Base-by-base conservation (phyloP, 2,888 invertebrate species). In the Amphimallon solstitiale region DNA sequence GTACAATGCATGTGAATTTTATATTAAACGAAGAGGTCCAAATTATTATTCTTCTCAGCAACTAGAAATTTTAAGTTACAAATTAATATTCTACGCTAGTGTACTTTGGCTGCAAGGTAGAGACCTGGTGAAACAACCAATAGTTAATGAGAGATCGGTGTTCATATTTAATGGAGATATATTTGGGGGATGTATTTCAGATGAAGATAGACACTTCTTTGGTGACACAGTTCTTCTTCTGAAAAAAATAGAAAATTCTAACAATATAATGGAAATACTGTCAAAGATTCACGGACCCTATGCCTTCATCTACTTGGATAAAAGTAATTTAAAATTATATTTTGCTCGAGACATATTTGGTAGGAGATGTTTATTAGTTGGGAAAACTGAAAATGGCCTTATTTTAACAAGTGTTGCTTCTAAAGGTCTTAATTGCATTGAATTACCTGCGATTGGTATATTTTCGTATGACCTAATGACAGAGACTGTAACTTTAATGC, bases 101-200 rank as follows among this genome's bases (percentile, higher is more conserved):
- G 92, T 96, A 5, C 83, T 97, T 52, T 95, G 96, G 92, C 90
- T 94, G 81, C 93, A 96, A 83, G 97, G 97, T 2, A 67, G 71
- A 0, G 63, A 79, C 14, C 76, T 89, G 1, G 85, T 86, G 1
- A 73, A 75, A 29, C 97, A 97, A 79, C 97, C 97, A 0, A 60
- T 86, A 21, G 85, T 88, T 78, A 81, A 82, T 7, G 78, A 85
- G 37, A 84, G 86, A 19, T 90, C 92, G 69, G 78, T 91, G 61
- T 84, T 97, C 63, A 80, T 95, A 17, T 95, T 92, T 85, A 97
- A 97, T 85, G 97, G 97, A 23, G 97, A 98, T 82, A 87, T 95
- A 71, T 97, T 92, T 83, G 88, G 84, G 69, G 86, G 68, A 38
- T 73, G 76, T 23, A 73, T 77, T 29, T 54, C 74, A 38, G 69